Percentiles rank a stretch among this genome's conserved stretches.
These are phyloP conservation scores for Microctonus hyperodae DNA, from an alignment of 2,888 invertebrate species.

Conservation along the genomic window DNA sequence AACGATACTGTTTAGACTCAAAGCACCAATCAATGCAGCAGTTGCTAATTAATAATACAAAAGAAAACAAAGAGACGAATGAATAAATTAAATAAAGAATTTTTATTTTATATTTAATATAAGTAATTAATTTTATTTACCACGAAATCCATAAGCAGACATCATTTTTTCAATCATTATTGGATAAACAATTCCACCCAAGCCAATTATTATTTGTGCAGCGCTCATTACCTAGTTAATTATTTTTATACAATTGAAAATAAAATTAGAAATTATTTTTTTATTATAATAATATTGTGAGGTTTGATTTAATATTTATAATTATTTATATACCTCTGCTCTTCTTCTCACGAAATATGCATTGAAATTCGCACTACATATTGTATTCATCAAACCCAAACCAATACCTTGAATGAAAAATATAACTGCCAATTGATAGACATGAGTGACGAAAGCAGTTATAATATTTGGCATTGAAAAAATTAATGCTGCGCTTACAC, in stretches of 20 bases:
- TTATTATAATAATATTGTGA: neutral
- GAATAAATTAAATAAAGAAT: neutral
- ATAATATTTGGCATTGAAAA: conserved; percentile 71
- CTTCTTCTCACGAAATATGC: conserved; percentile 76
- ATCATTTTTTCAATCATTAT: conserved; percentile 70
- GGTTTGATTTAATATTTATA: neutral
- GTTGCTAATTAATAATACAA: conserved; percentile 61
- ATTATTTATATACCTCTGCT: conserved; percentile 62
- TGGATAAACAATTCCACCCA: conserved; percentile 75
- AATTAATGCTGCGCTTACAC: conserved; percentile 70
- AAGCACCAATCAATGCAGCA: conserved; percentile 70
- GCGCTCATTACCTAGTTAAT: conserved; percentile 72
- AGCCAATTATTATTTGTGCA: conserved; percentile 75
- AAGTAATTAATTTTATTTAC: conserved; percentile 52
- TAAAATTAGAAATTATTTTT: neutral
- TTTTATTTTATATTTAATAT: neutral
- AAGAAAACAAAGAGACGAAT: too few species aligned
- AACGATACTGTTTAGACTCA: conserved; percentile 73
- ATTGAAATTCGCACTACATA: conserved; percentile 77
- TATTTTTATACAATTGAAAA: neutral
- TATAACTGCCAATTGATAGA: conserved; percentile 71
- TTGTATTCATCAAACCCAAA: conserved; percentile 76
- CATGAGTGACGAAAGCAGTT: conserved; percentile 70
- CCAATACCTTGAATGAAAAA: conserved; percentile 71
- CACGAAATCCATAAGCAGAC: conserved; percentile 73